Conservation (phyloP, 2,113 vertebrate genomes). For the Oreochromis spilurus region DNA sequence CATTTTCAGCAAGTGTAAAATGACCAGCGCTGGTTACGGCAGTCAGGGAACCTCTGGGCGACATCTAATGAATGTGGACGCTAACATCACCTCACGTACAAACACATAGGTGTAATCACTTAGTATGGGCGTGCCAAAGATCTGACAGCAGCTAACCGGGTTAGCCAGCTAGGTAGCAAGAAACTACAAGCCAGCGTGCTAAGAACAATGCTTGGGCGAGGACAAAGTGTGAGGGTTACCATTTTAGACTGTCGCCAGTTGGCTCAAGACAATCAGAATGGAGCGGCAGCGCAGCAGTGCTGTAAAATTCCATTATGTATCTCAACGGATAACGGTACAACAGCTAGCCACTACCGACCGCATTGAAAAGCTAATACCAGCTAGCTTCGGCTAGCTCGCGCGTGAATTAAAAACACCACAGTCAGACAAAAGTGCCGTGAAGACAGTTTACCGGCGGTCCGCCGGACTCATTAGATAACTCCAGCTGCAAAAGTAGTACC, state of each 20-base stretch:
- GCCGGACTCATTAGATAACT: not conserved
- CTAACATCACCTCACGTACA: not conserved
- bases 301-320: not conserved
- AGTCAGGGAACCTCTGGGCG: not conserved
- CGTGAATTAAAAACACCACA: not conserved
- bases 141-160: conserved; percentile 37
- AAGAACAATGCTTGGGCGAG: conserved; percentile 20
- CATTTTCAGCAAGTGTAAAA: not conserved
- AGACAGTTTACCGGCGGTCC: not conserved
- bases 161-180: not conserved
- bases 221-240: not conserved
- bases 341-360: not conserved
- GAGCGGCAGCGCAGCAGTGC: not conserved
- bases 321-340: not conserved
- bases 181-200: conserved; percentile 28
- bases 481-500: fast-evolving
- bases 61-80: not conserved
- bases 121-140: conserved; percentile 26
- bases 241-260: no score
- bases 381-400: conserved; percentile 27
- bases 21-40: not conserved
- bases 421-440: not conserved
- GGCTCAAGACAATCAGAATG: fast-evolving
- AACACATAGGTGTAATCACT: not conserved
- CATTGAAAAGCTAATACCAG: conserved; percentile 18